These are phyloP conservation scores for Samia ricini DNA, from an alignment of 1,140 invertebrate species.

Conservation along the genomic window DNA sequence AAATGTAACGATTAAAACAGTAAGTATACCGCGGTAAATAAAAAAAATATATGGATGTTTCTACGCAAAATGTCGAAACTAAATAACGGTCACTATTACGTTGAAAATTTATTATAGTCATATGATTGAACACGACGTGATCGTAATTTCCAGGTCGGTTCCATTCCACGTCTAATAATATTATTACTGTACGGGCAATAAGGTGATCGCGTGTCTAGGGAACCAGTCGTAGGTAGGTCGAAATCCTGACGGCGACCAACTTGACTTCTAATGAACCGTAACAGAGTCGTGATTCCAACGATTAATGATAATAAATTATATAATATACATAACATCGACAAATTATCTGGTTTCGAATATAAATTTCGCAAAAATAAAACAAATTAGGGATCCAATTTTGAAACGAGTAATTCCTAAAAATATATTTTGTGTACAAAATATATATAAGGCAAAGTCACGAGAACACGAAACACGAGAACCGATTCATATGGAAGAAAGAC, in stretches of 20 bases:
- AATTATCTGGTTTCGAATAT: no score
- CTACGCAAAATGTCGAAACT: slow-evolving; percentile 11
- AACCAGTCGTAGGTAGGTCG: slow-evolving; percentile 9
- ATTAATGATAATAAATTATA: not conserved
- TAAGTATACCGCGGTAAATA: no score
- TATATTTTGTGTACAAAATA: no score
- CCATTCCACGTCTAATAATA: slow-evolving; percentile 35
- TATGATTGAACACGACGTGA: slow-evolving; percentile 36
- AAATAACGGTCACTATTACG: slow-evolving; percentile 27
- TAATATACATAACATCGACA: no score
- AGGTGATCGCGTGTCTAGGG: slow-evolving; percentile 33
- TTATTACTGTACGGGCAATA: slow-evolving; percentile 42
- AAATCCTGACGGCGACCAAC: not conserved
- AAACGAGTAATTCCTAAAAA: no score
- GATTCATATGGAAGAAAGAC: no score
- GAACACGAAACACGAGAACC: no score
- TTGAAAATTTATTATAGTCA: slow-evolving; percentile 36
- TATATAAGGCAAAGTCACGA: no score
- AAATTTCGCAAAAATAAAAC: no score
- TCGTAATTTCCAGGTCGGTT: slow-evolving; percentile 30
- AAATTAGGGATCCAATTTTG: no score
- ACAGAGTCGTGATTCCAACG: slow-evolving; percentile 19
- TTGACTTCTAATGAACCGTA: slow-evolving; percentile 19
- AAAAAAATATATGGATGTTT: no score
- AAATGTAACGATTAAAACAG: no score